phyloP scores from a whole-genome alignment of 35 echinoderm and acorn worm species.

The Lytechinus variegatus region DNA sequence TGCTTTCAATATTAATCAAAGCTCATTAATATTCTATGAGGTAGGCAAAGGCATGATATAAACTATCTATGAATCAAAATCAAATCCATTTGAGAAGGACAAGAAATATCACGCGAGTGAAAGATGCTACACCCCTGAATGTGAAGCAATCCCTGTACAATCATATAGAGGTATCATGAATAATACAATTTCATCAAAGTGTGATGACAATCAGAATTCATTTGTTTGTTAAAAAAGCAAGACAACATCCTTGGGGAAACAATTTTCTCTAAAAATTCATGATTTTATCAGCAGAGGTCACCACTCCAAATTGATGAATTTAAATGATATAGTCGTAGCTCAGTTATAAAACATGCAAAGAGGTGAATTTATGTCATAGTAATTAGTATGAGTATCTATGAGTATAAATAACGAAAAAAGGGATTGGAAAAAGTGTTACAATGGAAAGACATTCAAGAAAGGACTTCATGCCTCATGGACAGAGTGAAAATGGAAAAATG shows the following conservation, averaged over 20 bases:
- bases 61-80: no score
- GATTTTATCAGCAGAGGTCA: neutral
- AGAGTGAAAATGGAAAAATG: neutral
- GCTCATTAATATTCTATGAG: no score
- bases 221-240: neutral
- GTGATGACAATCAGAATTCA: neutral
- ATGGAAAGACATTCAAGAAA: no score
- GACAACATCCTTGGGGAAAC: neutral
- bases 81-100: neutral
- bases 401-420: neutral
- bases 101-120: neutral
- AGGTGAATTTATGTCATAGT: neutral
- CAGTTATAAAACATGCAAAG: neutral
- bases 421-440: no score
- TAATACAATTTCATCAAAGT: neutral
- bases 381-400: no score
- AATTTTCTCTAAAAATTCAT: neutral
- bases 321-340: no score
- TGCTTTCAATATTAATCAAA: no score
- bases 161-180: neutral
- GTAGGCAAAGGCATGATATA: no score
- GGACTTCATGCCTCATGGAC: neutral
- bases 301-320: neutral
- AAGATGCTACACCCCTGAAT: neutral
- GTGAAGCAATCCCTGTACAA: neutral